A percentile compares a stretch with the other conserved stretches of the same genome.
These are phyloP conservation scores for Podargus strigoides DNA, from an alignment of 2,797 vertebrate genomes.

Conservation along the genomic window DNA sequence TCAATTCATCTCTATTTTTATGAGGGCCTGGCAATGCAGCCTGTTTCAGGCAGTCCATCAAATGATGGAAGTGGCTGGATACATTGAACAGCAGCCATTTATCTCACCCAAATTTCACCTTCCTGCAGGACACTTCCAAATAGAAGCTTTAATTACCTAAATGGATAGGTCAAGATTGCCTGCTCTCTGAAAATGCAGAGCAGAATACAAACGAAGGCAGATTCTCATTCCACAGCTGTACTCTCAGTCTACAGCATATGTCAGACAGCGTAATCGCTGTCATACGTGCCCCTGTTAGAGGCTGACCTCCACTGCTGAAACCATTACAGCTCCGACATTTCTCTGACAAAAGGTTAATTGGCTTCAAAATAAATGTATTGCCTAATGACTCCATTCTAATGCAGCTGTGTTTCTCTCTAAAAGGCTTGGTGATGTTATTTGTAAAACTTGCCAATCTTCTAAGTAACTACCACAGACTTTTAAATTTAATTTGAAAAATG, in stretches of 20 bases:
- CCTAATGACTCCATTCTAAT: conserved; percentile 79
- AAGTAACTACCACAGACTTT: conserved; percentile 70
- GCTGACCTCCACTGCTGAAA: conserved; percentile 73
- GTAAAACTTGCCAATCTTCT: conserved; percentile 78
- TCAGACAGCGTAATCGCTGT: conserved; percentile 67
- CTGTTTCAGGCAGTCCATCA: conserved; percentile 75
- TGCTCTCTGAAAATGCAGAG: conserved; percentile 73
- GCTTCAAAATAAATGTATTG: conserved; percentile 83
- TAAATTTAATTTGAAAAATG: conserved; percentile 77
- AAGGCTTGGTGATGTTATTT: conserved; percentile 74
- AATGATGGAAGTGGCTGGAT: conserved; percentile 70
- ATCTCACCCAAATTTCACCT: conserved; percentile 79
- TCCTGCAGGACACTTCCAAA: conserved; percentile 82
- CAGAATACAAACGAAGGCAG: conserved; percentile 74
- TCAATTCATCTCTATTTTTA: conserved; percentile 79
- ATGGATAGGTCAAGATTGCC: conserved; percentile 79
- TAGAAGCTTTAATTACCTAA: conserved; percentile 83
- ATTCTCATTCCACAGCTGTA: conserved; percentile 34
- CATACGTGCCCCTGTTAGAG: conserved; percentile 71
- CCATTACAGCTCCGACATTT: conserved; percentile 70
- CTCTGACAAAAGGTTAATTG: conserved; percentile 84
- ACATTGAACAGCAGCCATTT: conserved; percentile 69
- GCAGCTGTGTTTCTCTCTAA: conserved; percentile 70
- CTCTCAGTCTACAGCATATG: conserved; percentile 61
- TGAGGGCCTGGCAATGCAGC: conserved; percentile 73